Evolutionary conservation across 2,888 invertebrate genomes (phyloP).

Genomic region (Ceriagrion tenellum): DNA sequence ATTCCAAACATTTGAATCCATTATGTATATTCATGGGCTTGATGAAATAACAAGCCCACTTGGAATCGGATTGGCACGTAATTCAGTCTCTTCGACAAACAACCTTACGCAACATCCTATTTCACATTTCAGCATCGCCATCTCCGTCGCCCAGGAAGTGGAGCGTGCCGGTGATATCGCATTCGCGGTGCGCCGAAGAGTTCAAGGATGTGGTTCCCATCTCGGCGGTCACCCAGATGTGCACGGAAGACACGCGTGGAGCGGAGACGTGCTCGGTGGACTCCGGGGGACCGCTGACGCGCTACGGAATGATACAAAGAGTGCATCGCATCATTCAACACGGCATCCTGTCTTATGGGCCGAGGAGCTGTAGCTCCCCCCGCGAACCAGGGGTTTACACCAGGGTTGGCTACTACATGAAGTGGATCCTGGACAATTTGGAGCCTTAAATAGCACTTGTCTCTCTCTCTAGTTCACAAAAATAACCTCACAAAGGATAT

Average conservation of each 20-base stretch:
- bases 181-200: not conserved
- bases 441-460: conserved; percentile 69
- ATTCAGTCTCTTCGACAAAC: too few species aligned
- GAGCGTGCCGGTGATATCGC: not conserved
- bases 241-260: not conserved
- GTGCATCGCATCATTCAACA: conserved; percentile 61
- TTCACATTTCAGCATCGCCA: not conserved
- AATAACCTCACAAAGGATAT: too few species aligned
- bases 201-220: not conserved
- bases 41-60: too few species aligned
- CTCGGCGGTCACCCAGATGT: conserved; percentile 18
- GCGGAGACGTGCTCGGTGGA: not conserved
- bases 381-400: conserved; percentile 72
- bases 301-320: not conserved
- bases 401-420: conserved; percentile 70
- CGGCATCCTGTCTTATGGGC: conserved; percentile 72
- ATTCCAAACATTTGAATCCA: too few species aligned
- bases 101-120: not conserved
- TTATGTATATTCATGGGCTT: too few species aligned
- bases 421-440: conserved; percentile 73
- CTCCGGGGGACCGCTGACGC: not conserved
- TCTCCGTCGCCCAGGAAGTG: not conserved
- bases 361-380: conserved; percentile 71
- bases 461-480: too few species aligned
- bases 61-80: too few species aligned